Base-by-base conservation (phyloP, 2,888 invertebrate species). In the Pachliopta kotzebuea region DNA sequence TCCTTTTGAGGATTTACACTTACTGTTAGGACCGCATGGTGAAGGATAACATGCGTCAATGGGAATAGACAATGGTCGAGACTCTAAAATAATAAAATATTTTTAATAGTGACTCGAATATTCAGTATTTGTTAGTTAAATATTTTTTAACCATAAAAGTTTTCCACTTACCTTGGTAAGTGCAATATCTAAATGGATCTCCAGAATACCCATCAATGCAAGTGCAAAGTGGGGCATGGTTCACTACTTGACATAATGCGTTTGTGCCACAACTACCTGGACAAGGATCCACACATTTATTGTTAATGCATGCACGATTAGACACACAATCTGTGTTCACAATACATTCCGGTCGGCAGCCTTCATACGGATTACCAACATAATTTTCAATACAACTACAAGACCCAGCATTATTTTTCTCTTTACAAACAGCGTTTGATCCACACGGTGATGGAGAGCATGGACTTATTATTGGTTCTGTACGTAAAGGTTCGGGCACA, bases 311-410 rank as follows among this genome's bases (percentile, higher is more conserved):
- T 8, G 95, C 95, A 76, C 83, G 93, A 74, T 94, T 94, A 4
- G 95, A 93, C 1, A 94, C 85, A 76, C 96, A 96, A 77, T 96
- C 96, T 0, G 94, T 94, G 79, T 95, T 95, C 3, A 95, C 84
- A 1, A 94, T 88, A 79, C 96, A 96, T 87, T 96, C 95, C 18
- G 95, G 95, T 63, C 96, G 91, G 75, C 96, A 96, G 18, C 94
- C 95, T 83, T 95, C 95, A 71, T 96, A 96, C 26, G 96, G 96
- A 85, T 96, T 95, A 67, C 96, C 96, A 70, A 94, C 92, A 76
- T 95, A 95, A 62, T 94, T 95, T 20, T 94, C 93, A 31, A 94
- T 77, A 76, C 96, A 96, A 68, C 92, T 92, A 74, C 96, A 96
- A 1, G 95, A 90, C 67, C 94, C 94, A 21, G 93, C 93, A 60